Percentiles rank a stretch among this genome's conserved stretches.
phyloP scores from a whole-genome alignment of 1,140 invertebrate genomes.

The Hormaphis cornu region DNA sequence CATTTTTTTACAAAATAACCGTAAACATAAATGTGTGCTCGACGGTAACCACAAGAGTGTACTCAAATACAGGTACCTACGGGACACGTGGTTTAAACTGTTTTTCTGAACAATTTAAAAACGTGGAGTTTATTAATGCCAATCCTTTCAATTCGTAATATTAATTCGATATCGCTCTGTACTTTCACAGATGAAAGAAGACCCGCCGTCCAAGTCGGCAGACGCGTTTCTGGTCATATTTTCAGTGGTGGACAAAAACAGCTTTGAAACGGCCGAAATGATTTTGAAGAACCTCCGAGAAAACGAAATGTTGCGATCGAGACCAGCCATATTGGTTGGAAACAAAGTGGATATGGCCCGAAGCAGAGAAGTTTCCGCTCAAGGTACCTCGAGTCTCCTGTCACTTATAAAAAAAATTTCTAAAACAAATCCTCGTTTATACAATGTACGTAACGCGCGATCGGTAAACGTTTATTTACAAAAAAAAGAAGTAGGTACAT shows the following conservation, averaged over 20 bases:
- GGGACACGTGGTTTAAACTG: no score
- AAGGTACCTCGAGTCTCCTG: conserved; percentile 69
- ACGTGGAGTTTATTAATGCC: no score
- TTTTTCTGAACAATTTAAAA: no score
- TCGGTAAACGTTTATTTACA: no score
- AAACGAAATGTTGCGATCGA: conserved; percentile 58
- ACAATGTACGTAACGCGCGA: no score
- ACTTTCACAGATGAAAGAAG: conserved; percentile 43
- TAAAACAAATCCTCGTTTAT: neutral
- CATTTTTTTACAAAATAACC: no score
- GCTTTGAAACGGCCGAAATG: conserved; percentile 71
- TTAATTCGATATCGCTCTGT: no score
- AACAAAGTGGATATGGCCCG: conserved; percentile 93
- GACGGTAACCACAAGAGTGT: no score
- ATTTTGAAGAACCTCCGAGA: conserved; percentile 64
- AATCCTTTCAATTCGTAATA: no score
- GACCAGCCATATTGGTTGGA: conserved; percentile 78
- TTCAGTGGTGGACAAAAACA: conserved; percentile 81
- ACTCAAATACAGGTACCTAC: no score
- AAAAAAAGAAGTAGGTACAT: no score
- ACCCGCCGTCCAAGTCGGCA: conserved; percentile 42
- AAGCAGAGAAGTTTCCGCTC: conserved; percentile 73
- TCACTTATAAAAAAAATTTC: neutral
- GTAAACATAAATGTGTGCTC: no score
- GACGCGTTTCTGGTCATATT: conserved; percentile 85